phyloP scores from a whole-genome alignment of 2,888 invertebrate species.

The Ethmia dodecea region DNA sequence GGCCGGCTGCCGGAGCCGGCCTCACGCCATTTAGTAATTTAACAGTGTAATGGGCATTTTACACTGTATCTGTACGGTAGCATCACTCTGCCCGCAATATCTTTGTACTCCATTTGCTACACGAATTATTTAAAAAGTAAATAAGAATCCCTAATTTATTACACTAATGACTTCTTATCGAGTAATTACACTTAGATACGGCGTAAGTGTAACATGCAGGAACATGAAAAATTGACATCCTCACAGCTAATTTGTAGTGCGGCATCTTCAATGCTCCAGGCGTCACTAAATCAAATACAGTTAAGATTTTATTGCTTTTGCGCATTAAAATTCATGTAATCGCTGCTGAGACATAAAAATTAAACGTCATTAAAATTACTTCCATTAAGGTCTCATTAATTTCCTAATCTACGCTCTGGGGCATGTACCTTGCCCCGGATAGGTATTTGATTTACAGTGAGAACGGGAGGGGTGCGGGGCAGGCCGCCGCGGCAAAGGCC shows the following conservation, averaged over 20 bases:
- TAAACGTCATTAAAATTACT: conserved; percentile 60
- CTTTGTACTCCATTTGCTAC: not conserved
- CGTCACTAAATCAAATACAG: conserved; percentile 48
- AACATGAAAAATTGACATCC: not conserved
- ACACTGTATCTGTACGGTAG: conserved; percentile 25
- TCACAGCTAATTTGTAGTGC: conserved; percentile 45
- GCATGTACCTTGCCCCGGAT: conserved; percentile 39
- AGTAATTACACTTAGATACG: conserved; percentile 27
- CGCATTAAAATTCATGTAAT: conserved; percentile 64
- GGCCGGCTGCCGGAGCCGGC: conserved; percentile 25
- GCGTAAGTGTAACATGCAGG: not conserved
- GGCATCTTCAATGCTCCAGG: conserved; percentile 41
- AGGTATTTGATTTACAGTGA: conserved; percentile 62
- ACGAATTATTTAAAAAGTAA: conserved; percentile 1
- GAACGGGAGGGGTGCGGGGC: conserved; percentile 20
- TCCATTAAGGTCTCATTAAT: conserved; percentile 70
- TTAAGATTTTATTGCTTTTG: conserved; percentile 57
- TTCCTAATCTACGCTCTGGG: conserved; percentile 63
- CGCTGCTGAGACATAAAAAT: conserved; percentile 51
- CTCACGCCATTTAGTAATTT: conserved; percentile 59
- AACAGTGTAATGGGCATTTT: conserved; percentile 45
- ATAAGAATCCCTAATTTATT: conserved; percentile 5
- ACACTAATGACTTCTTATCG: conserved; percentile 2
- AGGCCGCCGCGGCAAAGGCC: conserved; percentile 38
- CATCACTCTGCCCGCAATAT: conserved; percentile 6